Base-by-base conservation (phyloP, 2,888 invertebrate species). In the Drosophila picticornis region DNA sequence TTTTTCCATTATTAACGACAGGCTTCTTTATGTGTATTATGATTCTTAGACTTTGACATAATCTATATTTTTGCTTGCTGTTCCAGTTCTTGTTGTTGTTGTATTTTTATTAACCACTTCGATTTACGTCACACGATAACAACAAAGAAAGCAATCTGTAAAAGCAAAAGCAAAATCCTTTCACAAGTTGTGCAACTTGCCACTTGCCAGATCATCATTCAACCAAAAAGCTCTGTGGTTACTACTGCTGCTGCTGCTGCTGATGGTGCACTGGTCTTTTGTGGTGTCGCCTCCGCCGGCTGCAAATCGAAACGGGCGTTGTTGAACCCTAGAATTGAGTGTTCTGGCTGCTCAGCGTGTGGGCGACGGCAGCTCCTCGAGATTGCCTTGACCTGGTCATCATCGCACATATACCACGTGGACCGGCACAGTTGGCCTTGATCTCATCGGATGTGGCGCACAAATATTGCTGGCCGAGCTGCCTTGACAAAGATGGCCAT, bases 371-470 rank as follows among this genome's bases (percentile, higher is more conserved):
- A 97, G 94, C 78, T 97, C 96, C 83, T 96, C 95, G 81, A 98
- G 96, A 91, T 97, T 97, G 96, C 95, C 81, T 96, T 95, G 62
- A 98, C 96, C 72, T 96, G 96, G 77, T 98, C 97, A 91, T 98
- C 98, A 92, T 98, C 97, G 92, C 97, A 98, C 90, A 97, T 97
- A 55, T 97, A 94, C 98, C 98, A 98, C 75, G 95, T 94, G 27
- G 27, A 27, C 27, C 75, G 2, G 75, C 34, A 65, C 81, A 80
- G 59, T 65, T 84, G 25, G 74, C 84, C 50, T 81, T 87, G 34
- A 83, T 75, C 11, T 90, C 88, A 6, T 90, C 91, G 2, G 3
- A 16, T 36, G 13, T 16, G 13, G 34, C 92, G 91, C 92, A 92
- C 11, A 55, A 31, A 55, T 32, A 32, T 9, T 77, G 59, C 67